These are phyloP conservation scores for Speoplatyrhinus poulsoni DNA, from an alignment of 2,113 vertebrate species.

Conservation along the genomic window DNA sequence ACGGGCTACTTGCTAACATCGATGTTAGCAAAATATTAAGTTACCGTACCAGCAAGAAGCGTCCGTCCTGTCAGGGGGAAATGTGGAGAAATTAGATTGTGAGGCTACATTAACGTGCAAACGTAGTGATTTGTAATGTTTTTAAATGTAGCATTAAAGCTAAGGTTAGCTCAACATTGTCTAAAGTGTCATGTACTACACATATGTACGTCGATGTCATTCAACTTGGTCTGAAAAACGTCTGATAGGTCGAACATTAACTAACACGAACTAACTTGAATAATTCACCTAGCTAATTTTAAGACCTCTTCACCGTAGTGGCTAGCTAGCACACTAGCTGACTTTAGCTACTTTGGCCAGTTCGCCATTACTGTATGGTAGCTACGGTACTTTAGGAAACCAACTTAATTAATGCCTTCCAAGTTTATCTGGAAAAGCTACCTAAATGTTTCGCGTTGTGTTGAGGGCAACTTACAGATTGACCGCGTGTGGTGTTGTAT, in stretches of 20 bases:
- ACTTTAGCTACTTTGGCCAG: conserved; percentile 26
- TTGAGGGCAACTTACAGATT: not conserved
- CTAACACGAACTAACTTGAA: not conserved
- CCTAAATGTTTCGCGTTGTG: not conserved
- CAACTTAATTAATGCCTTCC: conserved; percentile 30
- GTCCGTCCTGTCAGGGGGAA: conserved; percentile 13
- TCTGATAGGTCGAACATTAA: not conserved
- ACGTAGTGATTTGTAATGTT: not conserved
- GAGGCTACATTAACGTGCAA: not conserved
- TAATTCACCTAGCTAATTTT: too few species aligned
- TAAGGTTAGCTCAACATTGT: not conserved
- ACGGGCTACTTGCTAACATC: conserved; percentile 75
- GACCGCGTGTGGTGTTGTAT: not conserved
- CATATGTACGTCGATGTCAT: too few species aligned
- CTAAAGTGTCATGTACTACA: too few species aligned
- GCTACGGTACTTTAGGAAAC: conserved; percentile 8
- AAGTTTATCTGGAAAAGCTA: not conserved
- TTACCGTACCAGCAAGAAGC: conserved; percentile 65
- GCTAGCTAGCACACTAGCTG: not conserved
- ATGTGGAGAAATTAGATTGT: rapidly evolving
- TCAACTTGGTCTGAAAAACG: not conserved
- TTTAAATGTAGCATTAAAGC: not conserved
- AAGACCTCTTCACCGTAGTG: not conserved
- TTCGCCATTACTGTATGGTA: conserved; percentile 26
- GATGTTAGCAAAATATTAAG: conserved; percentile 70